phyloP scores from a whole-genome alignment of 1,140 invertebrate species.

The Zaprionus taronus region DNA sequence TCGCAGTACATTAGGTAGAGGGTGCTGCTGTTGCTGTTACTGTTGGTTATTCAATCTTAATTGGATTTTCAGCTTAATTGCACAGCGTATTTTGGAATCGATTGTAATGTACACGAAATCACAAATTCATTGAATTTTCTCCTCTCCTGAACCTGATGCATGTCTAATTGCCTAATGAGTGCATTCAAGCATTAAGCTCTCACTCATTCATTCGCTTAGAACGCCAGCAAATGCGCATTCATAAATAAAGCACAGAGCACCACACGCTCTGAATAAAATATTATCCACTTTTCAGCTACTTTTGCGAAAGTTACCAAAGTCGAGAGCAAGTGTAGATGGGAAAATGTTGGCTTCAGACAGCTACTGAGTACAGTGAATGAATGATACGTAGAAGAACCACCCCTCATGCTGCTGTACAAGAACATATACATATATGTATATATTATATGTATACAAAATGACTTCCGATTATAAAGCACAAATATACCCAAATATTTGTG shows the following conservation, averaged over 20 bases:
- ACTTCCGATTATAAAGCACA: background rate
- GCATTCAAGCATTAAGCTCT: background rate
- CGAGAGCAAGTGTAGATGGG: too few relatives aligned
- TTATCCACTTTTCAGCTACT: constrained; percentile 1
- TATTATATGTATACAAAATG: background rate
- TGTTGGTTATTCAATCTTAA: constrained; percentile 3
- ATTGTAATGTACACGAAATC: constrained; percentile 5
- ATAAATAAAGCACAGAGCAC: background rate
- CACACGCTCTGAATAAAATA: background rate
- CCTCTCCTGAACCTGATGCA: background rate
- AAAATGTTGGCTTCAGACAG: too few relatives aligned
- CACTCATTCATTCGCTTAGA: background rate
- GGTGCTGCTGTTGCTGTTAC: background rate
- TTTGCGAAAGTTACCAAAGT: background rate
- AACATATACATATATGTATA: background rate
- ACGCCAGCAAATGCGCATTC: background rate
- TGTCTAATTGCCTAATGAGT: constrained; percentile 15
- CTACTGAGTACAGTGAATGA: too few relatives aligned
- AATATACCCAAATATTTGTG: background rate
- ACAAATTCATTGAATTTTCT: constrained; percentile 11
- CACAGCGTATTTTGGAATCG: constrained; percentile 7
- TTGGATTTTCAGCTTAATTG: constrained; percentile 18
- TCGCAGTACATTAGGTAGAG: background rate
- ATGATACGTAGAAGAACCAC: background rate
- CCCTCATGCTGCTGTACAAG: background rate